Conservation (phyloP, 2,113 vertebrate genomes). For the Pao palembangensis region DNA sequence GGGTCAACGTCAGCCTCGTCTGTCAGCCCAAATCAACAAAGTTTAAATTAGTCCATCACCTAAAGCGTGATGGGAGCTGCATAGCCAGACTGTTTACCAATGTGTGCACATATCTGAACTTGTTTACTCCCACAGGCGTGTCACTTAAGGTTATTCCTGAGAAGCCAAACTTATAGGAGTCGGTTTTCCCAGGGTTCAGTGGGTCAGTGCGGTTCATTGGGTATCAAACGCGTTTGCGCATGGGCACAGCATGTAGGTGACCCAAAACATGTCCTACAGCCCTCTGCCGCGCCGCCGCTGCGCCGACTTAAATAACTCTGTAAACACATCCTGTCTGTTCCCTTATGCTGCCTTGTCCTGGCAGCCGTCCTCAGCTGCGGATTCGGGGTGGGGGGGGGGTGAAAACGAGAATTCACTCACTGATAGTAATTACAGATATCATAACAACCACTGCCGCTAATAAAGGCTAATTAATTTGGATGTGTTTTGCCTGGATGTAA, state of each 20-base stretch:
- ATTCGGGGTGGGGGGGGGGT: constrained; percentile 4
- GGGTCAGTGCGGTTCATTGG: constrained; percentile 20
- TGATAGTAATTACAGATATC: constrained; percentile 27
- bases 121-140: background rate
- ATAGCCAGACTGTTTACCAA: too few species aligned
- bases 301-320: constrained; percentile 67
- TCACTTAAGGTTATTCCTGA: background rate
- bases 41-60: background rate
- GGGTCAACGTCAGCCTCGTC: too few species aligned
- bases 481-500: constrained; percentile 38
- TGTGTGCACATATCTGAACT: background rate
- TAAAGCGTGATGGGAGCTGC: background rate
- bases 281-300: constrained; percentile 58
- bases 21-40: too few species aligned
- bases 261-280: constrained; percentile 59
- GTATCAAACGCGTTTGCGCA: constrained; percentile 3
- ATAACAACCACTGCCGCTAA: constrained; percentile 23
- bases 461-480: constrained; percentile 46
- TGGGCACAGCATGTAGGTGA: constrained; percentile 18
- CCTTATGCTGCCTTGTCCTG: constrained; percentile 30
- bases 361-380: background rate
- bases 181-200: background rate
- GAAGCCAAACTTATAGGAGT: background rate
- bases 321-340: constrained; percentile 66
- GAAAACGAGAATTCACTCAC: constrained; percentile 2